A percentile compares a stretch with the other conserved stretches of the same genome.
Conservation (phyloP, 2,113 vertebrate species). For the Bothrops jararaca region DNA sequence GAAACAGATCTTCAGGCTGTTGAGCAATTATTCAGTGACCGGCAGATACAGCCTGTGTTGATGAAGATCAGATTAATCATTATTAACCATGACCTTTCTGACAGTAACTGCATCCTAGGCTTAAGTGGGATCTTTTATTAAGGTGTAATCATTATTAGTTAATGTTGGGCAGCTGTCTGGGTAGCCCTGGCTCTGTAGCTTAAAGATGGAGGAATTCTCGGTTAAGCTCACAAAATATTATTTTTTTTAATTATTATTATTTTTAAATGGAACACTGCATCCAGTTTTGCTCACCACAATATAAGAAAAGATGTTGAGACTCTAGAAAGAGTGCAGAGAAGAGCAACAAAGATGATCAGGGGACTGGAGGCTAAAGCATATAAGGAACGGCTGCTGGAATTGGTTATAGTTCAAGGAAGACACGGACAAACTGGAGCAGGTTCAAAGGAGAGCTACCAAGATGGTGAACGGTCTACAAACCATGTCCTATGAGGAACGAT, state of each 20-base stretch:
- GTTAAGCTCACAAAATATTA: conserved; percentile 28
- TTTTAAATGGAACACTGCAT: not conserved
- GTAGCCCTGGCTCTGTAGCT: conserved; percentile 24
- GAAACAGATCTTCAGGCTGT: conserved; percentile 68
- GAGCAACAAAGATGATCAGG: not conserved
- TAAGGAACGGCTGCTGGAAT: too few relatives aligned
- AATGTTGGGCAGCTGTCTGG: conserved; percentile 26
- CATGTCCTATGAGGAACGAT: too few relatives aligned
- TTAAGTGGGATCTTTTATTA: conserved; percentile 67
- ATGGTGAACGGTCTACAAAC: too few relatives aligned
- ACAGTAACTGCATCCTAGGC: conserved; percentile 70
- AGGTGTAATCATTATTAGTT: conserved; percentile 64
- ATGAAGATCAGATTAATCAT: conserved; percentile 72
- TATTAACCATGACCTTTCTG: conserved; percentile 70
- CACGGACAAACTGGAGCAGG: too few relatives aligned
- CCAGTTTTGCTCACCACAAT: not conserved
- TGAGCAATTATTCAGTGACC: conserved; percentile 76
- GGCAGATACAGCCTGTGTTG: conserved; percentile 64
- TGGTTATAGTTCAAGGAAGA: too few relatives aligned
- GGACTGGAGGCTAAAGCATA: too few relatives aligned
- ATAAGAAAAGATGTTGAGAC: not conserved
- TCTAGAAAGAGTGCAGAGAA: not conserved
- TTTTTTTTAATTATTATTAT: not conserved
- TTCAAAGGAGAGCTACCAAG: too few relatives aligned
- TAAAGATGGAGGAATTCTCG: conserved; percentile 23